Evolutionary conservation across 2,113 vertebrate species (phyloP), one percentile per base, ranked within the genome.

Genomic region (Grallaria varia): DNA sequence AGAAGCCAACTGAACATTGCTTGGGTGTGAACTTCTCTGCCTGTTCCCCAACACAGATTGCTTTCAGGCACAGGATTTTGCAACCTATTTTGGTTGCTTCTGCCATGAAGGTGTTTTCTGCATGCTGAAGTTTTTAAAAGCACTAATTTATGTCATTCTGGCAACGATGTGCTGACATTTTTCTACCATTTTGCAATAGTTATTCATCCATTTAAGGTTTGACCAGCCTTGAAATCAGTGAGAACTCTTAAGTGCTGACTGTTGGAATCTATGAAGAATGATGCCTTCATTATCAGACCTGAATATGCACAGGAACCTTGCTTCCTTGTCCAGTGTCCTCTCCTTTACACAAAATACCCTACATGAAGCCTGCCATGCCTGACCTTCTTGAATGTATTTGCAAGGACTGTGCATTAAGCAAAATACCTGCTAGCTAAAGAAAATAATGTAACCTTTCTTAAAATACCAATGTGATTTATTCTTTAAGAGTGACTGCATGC

Each of bases 81-180:
- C 56, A 59, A 56, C 15, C 7, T 59, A 3, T 71, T 96, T 64
- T 2, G 4, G 20, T 17, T 82, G 56, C n/a, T 58, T 35, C 53
- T 76, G 50, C 50, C 64, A 24, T 6, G 3, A 77, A 75, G 49
- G 72, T 42, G 49, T 66, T 74, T 87, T 50, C 59, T 90, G 18
- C 42, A 33, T 30, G 33, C 55, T 79, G 44, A 49, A 64, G 27
- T 62, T 85, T 77, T 79, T 31, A 45, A 73, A 63, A 81, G 35
- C 1, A 1, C 30, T 59, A 59, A 33, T 74, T 74, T 68, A 30
- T 69, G 52, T 59, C 15, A 28, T 45, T 44, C 20, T 52, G 52
- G 14, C 47, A 69, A 39, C 0, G 0, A 19, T 1, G 0, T 47
- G 7, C 24, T 47, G 50, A 33, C 24, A 18, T 83, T 81, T 79